A percentile compares a stretch with the other conserved stretches of the same genome.
Conservation (phyloP, 2,113 vertebrate genomes). For the Thryonomys swinderianus region DNA sequence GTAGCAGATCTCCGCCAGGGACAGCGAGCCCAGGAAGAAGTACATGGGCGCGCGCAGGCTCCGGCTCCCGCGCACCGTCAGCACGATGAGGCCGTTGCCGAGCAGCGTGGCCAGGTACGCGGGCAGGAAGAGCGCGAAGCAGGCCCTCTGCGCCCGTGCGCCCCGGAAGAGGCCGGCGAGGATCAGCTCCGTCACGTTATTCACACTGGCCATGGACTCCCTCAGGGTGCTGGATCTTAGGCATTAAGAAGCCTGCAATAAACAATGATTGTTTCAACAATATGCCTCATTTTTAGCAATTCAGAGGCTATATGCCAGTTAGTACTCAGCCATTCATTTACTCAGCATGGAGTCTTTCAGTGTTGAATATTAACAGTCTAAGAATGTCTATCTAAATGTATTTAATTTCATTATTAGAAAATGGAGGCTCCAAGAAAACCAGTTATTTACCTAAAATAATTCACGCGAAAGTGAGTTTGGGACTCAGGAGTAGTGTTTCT, state of each 20-base stretch:
- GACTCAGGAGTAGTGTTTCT: background rate
- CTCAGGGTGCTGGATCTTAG: background rate
- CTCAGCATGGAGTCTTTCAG: background rate
- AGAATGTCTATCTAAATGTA: background rate
- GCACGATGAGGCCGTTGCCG: slow-evolving; percentile 65
- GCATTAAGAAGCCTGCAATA: background rate
- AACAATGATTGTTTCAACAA: background rate
- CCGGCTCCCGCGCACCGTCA: background rate
- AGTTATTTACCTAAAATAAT: background rate
- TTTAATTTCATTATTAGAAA: background rate
- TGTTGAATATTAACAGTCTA: background rate
- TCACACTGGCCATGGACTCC: background rate
- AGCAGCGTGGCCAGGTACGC: slow-evolving; percentile 55
- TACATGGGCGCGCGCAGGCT: slow-evolving; percentile 55
- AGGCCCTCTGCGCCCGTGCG: slow-evolving; percentile 18
- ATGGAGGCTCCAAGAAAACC: background rate
- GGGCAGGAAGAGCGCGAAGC: slow-evolving; percentile 43
- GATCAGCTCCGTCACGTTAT: slow-evolving; percentile 61
- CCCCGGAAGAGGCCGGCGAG: slow-evolving; percentile 57
- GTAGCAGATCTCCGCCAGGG: slow-evolving; percentile 71
- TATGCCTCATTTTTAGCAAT: background rate
- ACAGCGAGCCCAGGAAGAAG: slow-evolving; percentile 58
- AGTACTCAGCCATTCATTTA: background rate
- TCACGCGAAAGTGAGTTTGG: background rate
- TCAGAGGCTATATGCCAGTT: background rate